These are phyloP conservation scores for Vireo altiloquus DNA, from an alignment of 2,113 vertebrate species.

Conservation along the genomic window DNA sequence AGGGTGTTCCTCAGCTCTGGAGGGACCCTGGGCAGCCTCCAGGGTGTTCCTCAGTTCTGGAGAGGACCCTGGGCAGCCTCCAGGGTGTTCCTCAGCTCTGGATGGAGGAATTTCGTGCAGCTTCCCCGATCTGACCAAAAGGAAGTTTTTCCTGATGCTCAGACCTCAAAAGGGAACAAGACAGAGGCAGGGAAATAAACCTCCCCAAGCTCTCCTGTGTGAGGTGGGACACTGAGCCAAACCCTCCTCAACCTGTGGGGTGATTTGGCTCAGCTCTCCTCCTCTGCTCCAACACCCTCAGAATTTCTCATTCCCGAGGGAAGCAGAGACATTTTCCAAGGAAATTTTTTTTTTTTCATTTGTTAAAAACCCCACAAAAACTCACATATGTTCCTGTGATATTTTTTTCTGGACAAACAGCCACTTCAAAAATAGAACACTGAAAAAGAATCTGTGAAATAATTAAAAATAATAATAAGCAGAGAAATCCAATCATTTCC, in stretches of 20 bases:
- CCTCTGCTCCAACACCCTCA: not conserved
- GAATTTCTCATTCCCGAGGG: not conserved
- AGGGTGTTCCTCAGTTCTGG: fast-evolving
- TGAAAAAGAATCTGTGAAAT: slow-evolving; percentile 1
- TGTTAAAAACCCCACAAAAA: not conserved
- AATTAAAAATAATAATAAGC: slow-evolving; percentile 58
- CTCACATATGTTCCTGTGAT: not conserved
- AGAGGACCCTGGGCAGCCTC: not conserved
- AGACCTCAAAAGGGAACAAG: not conserved
- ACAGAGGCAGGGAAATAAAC: not conserved
- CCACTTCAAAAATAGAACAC: not conserved
- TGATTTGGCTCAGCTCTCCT: not conserved
- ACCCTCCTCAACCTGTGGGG: fast-evolving
- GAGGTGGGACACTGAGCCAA: not conserved
- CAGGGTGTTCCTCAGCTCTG: fast-evolving
- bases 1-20: fast-evolving
- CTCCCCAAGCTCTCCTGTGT: fast-evolving
- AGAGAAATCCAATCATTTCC: slow-evolving; percentile 44
- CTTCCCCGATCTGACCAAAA: not conserved
- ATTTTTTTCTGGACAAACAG: not conserved
- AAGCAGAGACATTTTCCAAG: not conserved
- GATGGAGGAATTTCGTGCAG: not conserved
- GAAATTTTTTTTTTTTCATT: not conserved
- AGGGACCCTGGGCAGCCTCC: not conserved
- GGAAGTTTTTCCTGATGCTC: not conserved